phyloP scores from a whole-genome alignment of 2,113 vertebrate species.

The Megaceryle torquata region DNA sequence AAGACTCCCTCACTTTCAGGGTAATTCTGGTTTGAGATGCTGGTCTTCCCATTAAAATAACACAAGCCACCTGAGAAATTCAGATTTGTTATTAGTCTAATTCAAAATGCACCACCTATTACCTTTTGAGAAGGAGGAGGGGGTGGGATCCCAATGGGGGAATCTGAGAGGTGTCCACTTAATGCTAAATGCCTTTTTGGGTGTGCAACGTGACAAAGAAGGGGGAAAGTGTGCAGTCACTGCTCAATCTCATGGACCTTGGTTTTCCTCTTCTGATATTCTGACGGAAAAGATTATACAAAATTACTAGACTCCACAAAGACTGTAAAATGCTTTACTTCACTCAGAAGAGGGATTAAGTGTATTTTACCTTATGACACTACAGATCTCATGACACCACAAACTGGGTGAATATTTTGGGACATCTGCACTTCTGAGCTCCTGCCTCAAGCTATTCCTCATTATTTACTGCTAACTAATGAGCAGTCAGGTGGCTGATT shows the following conservation, averaged over 20 bases:
- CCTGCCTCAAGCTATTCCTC: constrained; percentile 46
- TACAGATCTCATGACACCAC: constrained; percentile 48
- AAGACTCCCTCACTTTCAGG: neutral
- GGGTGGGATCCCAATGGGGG: fast-evolving
- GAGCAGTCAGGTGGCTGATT: constrained; percentile 47
- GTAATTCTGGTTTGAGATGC: neutral
- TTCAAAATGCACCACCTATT: neutral
- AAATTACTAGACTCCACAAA: constrained; percentile 41
- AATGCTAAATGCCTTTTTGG: neutral
- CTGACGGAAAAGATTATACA: constrained; percentile 44
- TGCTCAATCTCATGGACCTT: neutral
- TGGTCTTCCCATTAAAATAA: neutral
- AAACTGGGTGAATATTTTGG: constrained; percentile 46
- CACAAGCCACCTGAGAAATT: neutral
- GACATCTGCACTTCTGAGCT: constrained; percentile 46
- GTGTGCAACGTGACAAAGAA: fast-evolving
- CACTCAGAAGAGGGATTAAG: constrained; percentile 25
- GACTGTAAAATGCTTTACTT: constrained; percentile 19
- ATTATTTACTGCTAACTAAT: constrained; percentile 67
- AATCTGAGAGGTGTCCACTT: neutral
- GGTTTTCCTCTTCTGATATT: neutral
- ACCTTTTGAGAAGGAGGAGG: neutral
- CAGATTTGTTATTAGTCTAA: neutral
- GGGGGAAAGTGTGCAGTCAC: neutral
- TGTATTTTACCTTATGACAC: constrained; percentile 7